Conservation (phyloP, 2,888 invertebrate species). For the Tipula confusa region DNA sequence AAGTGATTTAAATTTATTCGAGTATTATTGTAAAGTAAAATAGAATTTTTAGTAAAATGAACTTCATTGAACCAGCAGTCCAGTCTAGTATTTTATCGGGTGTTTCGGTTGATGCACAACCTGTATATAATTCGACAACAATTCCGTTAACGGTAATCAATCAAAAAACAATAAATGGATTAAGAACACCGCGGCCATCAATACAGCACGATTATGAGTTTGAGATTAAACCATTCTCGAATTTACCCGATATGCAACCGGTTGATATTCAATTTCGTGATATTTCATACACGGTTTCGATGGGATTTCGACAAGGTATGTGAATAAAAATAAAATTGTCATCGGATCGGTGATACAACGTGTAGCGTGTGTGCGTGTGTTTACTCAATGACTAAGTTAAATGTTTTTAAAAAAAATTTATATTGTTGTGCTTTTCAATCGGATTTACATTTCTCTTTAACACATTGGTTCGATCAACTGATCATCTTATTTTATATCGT, state of each 20-base stretch:
- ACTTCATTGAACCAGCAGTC: slow-evolving; percentile 35
- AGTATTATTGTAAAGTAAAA: neutral
- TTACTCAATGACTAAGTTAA: neutral
- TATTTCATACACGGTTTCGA: slow-evolving; percentile 65
- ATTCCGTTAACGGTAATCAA: slow-evolving; percentile 31
- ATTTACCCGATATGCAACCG: slow-evolving; percentile 51
- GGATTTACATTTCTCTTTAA: neutral
- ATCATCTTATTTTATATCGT: neutral
- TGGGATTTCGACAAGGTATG: slow-evolving; percentile 70
- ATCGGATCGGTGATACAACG: neutral
- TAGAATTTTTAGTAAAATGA: slow-evolving; percentile 31
- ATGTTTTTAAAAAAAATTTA: too few relatives aligned
- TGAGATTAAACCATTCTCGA: slow-evolving; percentile 41
- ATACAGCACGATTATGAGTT: slow-evolving; percentile 31
- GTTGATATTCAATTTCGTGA: slow-evolving; percentile 72
- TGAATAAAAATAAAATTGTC: slow-evolving; percentile 30
- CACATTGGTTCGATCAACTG: neutral
- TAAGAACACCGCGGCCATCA: slow-evolving; percentile 31
- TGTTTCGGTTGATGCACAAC: slow-evolving; percentile 33
- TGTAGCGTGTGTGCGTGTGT: neutral
- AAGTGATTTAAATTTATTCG: neutral
- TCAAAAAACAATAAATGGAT: slow-evolving; percentile 16
- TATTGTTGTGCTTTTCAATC: neutral
- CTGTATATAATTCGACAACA: slow-evolving; percentile 37
- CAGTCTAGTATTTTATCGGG: slow-evolving; percentile 33